Evolutionary conservation across 2,113 vertebrate species (phyloP).

Genomic region (Seriola rivoliana): DNA sequence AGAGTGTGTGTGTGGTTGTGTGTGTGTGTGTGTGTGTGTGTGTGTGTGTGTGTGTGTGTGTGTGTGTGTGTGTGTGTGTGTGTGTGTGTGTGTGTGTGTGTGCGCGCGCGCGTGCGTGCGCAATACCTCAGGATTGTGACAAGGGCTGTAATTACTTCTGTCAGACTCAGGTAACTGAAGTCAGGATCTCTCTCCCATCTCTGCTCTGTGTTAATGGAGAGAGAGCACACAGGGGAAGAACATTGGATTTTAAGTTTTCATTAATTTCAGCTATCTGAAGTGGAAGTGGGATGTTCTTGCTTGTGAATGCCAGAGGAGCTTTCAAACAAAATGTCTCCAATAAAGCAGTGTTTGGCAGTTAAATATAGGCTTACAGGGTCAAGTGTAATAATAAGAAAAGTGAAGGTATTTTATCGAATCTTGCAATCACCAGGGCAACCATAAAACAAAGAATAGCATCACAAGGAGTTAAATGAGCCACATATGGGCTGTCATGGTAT

Average conservation of each 20-base stretch:
- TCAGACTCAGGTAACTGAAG: constrained; percentile 69
- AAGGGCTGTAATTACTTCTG: constrained; percentile 71
- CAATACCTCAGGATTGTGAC: constrained; percentile 50
- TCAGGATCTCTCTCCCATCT: constrained; percentile 50
- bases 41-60: neutral
- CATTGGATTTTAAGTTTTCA: constrained; percentile 34
- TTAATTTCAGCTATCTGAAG: constrained; percentile 37
- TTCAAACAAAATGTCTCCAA: constrained; percentile 17
- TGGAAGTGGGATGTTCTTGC: constrained; percentile 16
- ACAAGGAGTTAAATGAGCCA: constrained; percentile 51
- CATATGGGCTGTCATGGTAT: constrained; percentile 66
- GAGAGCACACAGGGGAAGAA: constrained; percentile 30
- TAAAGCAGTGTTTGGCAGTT: constrained; percentile 26
- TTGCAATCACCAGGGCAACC: neutral
- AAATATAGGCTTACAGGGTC: constrained; percentile 18
- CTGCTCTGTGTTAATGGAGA: constrained; percentile 47
- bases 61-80: too few relatives aligned
- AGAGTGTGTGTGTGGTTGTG: neutral
- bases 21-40: neutral
- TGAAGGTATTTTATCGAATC: constrained; percentile 3
- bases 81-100: neutral
- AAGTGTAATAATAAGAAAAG: constrained; percentile 29
- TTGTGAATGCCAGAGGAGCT: constrained; percentile 5
- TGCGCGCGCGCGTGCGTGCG: neutral
- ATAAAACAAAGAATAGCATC: constrained; percentile 29